These are phyloP conservation scores for Drosophila pruinosa DNA, from an alignment of 1,140 invertebrate genomes.

Conservation along the genomic window DNA sequence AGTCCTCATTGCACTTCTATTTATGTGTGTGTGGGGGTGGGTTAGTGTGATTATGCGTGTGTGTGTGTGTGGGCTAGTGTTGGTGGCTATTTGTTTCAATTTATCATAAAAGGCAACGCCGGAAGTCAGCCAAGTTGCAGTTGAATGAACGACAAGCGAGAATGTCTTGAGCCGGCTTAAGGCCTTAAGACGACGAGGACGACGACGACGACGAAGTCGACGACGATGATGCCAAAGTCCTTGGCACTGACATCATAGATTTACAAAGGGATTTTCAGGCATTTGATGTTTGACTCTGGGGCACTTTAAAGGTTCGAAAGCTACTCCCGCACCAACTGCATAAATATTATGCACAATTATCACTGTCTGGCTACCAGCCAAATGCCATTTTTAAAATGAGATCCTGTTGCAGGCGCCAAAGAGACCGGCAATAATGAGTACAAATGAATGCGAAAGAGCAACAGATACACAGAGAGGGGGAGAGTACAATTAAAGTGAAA, in stretches of 20 bases:
- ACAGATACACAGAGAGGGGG: background rate
- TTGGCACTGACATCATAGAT: constrained; percentile 52
- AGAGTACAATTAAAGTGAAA: constrained; percentile 29
- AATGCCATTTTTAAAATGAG: constrained; percentile 43
- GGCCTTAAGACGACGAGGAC: constrained; percentile 48
- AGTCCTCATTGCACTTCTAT: constrained; percentile 40
- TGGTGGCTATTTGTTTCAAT: constrained; percentile 79
- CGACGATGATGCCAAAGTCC: constrained; percentile 39
- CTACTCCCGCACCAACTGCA: constrained; percentile 47
- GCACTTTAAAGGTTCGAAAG: constrained; percentile 18
- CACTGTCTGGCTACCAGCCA: constrained; percentile 29
- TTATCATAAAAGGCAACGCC: constrained; percentile 80
- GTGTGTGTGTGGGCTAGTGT: constrained; percentile 22
- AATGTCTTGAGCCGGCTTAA: constrained; percentile 64
- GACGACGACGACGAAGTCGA: background rate
- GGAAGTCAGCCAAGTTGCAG: constrained; percentile 75
- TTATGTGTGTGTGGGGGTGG: background rate
- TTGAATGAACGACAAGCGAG: constrained; percentile 72
- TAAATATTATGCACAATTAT: constrained; percentile 72
- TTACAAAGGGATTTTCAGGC: constrained; percentile 59
- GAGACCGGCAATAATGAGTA: constrained; percentile 59
- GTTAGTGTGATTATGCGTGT: constrained; percentile 7
- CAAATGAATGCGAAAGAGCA: constrained; percentile 19
- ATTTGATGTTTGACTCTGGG: constrained; percentile 18
- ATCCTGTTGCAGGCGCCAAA: constrained; percentile 1